Percentiles rank a stretch among this genome's conserved stretches.
phyloP scores from a whole-genome alignment of 2,888 invertebrate species.

The Stratiomys singularior region DNA sequence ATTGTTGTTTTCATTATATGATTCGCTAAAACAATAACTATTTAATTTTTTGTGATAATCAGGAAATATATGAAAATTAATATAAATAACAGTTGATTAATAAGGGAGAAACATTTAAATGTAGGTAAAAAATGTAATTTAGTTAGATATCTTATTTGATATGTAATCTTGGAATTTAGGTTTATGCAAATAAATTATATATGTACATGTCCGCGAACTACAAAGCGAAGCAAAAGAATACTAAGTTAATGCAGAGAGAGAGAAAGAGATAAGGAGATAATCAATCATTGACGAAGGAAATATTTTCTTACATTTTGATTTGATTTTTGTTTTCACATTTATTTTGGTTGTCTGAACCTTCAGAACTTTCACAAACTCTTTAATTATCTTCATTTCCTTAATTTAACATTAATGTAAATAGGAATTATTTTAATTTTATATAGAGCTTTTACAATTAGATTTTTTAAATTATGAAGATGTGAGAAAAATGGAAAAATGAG shows the following conservation, averaged over 20 bases:
- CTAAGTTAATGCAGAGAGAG: slow-evolving; percentile 7
- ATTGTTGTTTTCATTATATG: slow-evolving; percentile 37
- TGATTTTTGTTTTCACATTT: not conserved
- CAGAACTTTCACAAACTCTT: slow-evolving; percentile 25
- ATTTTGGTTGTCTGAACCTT: slow-evolving; percentile 27
- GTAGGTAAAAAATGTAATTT: slow-evolving; percentile 40
- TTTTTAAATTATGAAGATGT: slow-evolving; percentile 32
- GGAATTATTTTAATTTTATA: slow-evolving; percentile 38
- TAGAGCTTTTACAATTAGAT: not conserved
- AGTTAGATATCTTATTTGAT: slow-evolving; percentile 40
- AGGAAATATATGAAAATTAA: slow-evolving; percentile 25
- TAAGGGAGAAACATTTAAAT: slow-evolving; percentile 39
- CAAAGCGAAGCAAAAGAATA: slow-evolving; percentile 19
- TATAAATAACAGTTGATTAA: slow-evolving; percentile 34
- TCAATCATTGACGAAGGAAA: slow-evolving; percentile 21
- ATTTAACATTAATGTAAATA: slow-evolving; percentile 42
- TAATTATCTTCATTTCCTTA: slow-evolving; percentile 27
- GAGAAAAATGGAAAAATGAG: slow-evolving; percentile 19
- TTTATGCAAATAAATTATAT: slow-evolving; percentile 18
- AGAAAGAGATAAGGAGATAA: not conserved
- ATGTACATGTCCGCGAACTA: not conserved
- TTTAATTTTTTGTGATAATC: slow-evolving; percentile 46
- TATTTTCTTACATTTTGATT: not conserved
- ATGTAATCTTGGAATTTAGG: slow-evolving; percentile 42
- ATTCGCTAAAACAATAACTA: slow-evolving; percentile 38